phyloP scores from a whole-genome alignment of 1,140 invertebrate species.

The Drosophila ogumai region DNA sequence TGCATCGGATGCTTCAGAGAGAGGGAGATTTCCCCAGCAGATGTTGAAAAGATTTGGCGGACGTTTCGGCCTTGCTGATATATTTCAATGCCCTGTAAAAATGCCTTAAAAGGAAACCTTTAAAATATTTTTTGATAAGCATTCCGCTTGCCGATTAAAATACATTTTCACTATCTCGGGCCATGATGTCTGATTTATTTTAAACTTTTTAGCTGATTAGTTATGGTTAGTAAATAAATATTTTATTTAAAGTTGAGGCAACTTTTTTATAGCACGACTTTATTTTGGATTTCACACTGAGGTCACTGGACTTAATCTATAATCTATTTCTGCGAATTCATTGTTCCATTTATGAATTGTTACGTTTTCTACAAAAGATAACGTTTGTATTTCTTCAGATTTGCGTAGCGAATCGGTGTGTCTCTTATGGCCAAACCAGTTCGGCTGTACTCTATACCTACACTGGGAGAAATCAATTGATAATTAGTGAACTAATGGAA shows the following conservation, averaged over 20 bases:
- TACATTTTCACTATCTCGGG: conserved; percentile 4
- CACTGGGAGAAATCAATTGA: conserved; percentile 5
- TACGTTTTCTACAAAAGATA: conserved; percentile 33
- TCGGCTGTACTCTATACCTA: conserved; percentile 7
- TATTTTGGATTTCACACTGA: conserved; percentile 2
- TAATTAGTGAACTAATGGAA: not conserved
- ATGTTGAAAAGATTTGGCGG: conserved; percentile 24
- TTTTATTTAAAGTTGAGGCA: not conserved
- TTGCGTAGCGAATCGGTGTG: conserved; percentile 26
- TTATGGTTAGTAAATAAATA: not conserved
- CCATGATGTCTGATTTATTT: conserved; percentile 36
- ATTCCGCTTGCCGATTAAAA: conserved; percentile 10
- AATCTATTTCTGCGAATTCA: conserved; percentile 24
- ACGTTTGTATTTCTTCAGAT: conserved; percentile 13
- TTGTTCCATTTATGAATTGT: conserved; percentile 48
- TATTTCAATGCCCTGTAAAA: conserved; percentile 24
- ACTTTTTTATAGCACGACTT: not conserved
- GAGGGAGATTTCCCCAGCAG: conserved; percentile 16
- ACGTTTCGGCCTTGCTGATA: conserved; percentile 16
- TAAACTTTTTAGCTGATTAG: conserved; percentile 25
- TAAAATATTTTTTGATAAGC: conserved; percentile 8
- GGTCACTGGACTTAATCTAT: conserved; percentile 42
- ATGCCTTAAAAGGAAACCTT: not conserved
- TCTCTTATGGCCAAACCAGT: conserved; percentile 33
- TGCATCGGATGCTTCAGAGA: conserved; percentile 1